A percentile compares a stretch with the other conserved stretches of the same genome.
Conservation (phyloP, 2,797 vertebrate genomes). For the Spinus olivaceus region DNA sequence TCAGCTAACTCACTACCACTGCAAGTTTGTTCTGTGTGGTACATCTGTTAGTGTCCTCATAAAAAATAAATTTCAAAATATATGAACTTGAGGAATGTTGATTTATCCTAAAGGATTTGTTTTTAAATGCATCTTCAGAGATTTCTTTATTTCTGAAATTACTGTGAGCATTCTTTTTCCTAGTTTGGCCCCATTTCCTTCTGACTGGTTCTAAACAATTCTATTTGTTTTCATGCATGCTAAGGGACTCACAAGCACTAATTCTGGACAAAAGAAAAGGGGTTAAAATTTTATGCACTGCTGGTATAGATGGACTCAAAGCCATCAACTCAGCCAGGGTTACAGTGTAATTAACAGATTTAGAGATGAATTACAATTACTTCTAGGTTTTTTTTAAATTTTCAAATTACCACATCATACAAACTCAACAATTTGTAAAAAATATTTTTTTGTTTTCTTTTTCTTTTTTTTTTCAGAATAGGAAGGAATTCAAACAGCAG, state of each 20-base stretch:
- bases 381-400: not conserved
- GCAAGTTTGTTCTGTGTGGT: not conserved
- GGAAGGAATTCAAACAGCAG: not conserved
- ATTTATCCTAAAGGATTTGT: not conserved
- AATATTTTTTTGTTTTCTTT: not conserved
- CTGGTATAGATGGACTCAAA: not conserved
- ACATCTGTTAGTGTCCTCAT: not conserved
- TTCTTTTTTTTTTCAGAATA: not conserved
- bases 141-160: not conserved
- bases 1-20: not conserved
- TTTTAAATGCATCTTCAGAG: not conserved
- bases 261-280: not conserved
- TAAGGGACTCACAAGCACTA: not conserved
- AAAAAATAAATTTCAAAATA: not conserved
- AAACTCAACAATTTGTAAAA: not conserved
- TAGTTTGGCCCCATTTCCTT: not conserved
- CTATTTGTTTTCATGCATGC: not conserved
- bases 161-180: not conserved
- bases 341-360: not conserved
- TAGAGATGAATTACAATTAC: not conserved
- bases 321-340: not conserved
- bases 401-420: not conserved
- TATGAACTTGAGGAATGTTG: not conserved
- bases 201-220: not conserved
- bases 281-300: not conserved